These are phyloP conservation scores for Pammene aurita DNA, from an alignment of 2,888 invertebrate genomes.

Conservation along the genomic window DNA sequence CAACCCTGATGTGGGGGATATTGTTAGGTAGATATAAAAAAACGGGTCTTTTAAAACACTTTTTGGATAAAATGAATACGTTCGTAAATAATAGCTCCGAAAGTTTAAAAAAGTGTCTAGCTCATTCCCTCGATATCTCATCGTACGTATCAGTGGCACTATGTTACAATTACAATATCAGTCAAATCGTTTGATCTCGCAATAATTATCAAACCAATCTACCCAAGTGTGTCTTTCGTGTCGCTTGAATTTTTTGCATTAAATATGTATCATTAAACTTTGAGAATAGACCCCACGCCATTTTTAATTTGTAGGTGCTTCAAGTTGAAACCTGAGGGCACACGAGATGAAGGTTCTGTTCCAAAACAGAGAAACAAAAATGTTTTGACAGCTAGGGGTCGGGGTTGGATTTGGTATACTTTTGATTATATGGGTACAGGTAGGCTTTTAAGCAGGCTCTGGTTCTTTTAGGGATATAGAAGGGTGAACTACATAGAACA, in stretches of 20 bases:
- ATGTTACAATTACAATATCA: no score
- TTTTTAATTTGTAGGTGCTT: constrained; percentile 79
- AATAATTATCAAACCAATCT: neutral
- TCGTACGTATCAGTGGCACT: no score
- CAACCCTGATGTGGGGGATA: no score
- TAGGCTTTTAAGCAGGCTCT: no score
- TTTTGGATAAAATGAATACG: no score
- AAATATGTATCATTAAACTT: neutral
- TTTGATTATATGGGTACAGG: neutral
- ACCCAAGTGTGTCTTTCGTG: neutral
- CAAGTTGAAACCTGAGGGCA: constrained; percentile 58
- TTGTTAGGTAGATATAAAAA: no score
- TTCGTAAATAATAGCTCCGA: no score
- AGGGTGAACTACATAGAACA: no score
- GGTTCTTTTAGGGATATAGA: no score
- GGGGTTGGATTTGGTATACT: constrained; percentile 37
- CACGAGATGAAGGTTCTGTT: constrained; percentile 58
- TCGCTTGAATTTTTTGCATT: constrained; percentile 8
- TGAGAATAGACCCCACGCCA: constrained; percentile 44
- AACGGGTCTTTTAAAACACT: no score
- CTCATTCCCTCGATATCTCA: no score
- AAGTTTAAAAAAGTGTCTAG: no score
- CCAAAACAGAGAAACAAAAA: constrained; percentile 54
- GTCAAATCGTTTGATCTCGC: neutral
- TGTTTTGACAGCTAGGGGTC: constrained; percentile 72